Conservation (phyloP, 2,888 invertebrate genomes). For the Penaeus monodon region DNA sequence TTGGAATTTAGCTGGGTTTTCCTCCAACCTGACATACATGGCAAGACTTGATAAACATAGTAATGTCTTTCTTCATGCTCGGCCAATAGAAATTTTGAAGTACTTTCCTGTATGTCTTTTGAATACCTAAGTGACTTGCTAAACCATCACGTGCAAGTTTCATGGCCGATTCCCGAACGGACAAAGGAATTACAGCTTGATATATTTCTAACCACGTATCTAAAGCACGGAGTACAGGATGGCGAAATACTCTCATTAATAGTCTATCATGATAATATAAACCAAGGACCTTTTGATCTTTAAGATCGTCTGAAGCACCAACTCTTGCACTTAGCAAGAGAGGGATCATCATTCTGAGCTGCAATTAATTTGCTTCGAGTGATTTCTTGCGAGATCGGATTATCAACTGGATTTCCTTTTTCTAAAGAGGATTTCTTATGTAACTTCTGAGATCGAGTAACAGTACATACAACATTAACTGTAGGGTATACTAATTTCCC, state of each 20-base stretch:
- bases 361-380: too few species aligned
- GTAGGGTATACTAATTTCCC: too few species aligned
- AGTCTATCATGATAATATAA: constrained; percentile 2
- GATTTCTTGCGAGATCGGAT: too few species aligned
- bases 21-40: constrained; percentile 15
- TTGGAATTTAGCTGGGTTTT: too few species aligned
- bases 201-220: constrained; percentile 3
- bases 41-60: not conserved
- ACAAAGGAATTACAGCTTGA: not conserved
- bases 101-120: not conserved
- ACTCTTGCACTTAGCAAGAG: too few species aligned
- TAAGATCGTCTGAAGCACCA: not conserved
- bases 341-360: too few species aligned
- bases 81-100: constrained; percentile 4
- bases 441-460: too few species aligned
- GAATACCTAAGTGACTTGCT: constrained; percentile 16
- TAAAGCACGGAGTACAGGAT: not conserved
- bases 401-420: too few species aligned
- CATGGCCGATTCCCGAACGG: not conserved
- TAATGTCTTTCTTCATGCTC: constrained; percentile 2
- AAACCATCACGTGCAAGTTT: constrained; percentile 8
- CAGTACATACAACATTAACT: too few species aligned
- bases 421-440: too few species aligned
- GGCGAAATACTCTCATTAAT: constrained; percentile 7
- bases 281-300: not conserved